phyloP scores from a whole-genome alignment of 2,888 invertebrate genomes.

The Coremacera marginata region DNA sequence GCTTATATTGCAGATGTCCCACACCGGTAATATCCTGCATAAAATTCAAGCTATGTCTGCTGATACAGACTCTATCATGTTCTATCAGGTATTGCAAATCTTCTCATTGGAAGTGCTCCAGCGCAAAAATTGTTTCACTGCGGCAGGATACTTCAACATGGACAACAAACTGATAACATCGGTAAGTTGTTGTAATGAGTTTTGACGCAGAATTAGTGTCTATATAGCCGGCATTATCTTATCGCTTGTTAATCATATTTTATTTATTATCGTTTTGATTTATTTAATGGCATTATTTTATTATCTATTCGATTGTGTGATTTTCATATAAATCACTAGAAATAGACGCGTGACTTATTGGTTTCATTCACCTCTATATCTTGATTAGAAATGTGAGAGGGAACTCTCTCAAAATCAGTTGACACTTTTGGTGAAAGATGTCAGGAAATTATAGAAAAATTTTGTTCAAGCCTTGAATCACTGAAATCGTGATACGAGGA shows the following conservation, averaged over 20 bases:
- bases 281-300: too few relatives aligned
- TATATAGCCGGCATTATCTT: too few relatives aligned
- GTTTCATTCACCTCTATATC: too few relatives aligned
- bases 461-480: too few relatives aligned
- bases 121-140: constrained; percentile 54
- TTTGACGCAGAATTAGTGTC: neutral
- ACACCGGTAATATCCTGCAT: constrained; percentile 53
- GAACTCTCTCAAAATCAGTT: too few relatives aligned
- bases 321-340: too few relatives aligned
- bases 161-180: constrained; percentile 59
- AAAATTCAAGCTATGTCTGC: constrained; percentile 48
- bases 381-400: neutral
- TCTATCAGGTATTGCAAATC: constrained; percentile 52
- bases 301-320: too few relatives aligned
- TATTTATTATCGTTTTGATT: too few relatives aligned
- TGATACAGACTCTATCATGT: constrained; percentile 1
- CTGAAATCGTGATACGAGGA: too few relatives aligned
- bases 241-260: neutral
- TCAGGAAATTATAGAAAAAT: too few relatives aligned
- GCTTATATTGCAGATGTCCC: constrained; percentile 52
- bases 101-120: constrained; percentile 58
- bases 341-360: too few relatives aligned
- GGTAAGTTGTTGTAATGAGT: constrained; percentile 42
- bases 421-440: too few relatives aligned
- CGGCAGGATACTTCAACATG: constrained; percentile 58